These are phyloP conservation scores for Harpagoxenus sublaevis DNA, from an alignment of 2,888 invertebrate genomes.

Conservation along the genomic window DNA sequence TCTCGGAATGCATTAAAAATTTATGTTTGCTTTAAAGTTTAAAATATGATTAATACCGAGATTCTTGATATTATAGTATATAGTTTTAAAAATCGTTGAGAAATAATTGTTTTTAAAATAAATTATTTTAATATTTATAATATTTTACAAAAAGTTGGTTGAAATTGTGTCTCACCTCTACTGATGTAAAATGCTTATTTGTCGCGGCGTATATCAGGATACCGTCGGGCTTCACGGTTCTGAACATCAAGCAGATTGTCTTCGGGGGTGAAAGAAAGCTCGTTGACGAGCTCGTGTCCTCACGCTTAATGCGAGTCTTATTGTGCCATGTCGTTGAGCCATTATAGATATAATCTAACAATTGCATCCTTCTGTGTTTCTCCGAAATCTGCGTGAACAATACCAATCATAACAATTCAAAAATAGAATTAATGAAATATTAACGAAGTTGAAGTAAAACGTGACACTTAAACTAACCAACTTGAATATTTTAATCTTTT, in stretches of 20 bases:
- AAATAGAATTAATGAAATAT: not conserved
- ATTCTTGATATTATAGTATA: not conserved
- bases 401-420: not conserved
- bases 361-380: conserved; percentile 94
- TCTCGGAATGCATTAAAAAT: conserved; percentile 1
- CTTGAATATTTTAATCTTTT: not conserved
- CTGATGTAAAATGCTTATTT: conserved; percentile 94
- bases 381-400: conserved; percentile 89
- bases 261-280: conserved; percentile 88
- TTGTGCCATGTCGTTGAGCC: conserved; percentile 91
- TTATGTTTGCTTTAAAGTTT: not conserved
- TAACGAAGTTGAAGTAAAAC: not conserved
- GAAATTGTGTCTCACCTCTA: conserved; percentile 88
- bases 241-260: conserved; percentile 92
- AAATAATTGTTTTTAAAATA: not conserved
- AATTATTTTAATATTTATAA: not conserved
- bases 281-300: conserved; percentile 73
- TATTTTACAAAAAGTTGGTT: not conserved
- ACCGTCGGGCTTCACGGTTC: conserved; percentile 93
- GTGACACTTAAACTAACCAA: not conserved
- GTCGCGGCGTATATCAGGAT: conserved; percentile 95
- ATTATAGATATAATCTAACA: conserved; percentile 92
- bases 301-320: conserved; percentile 75
- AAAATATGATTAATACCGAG: not conserved
- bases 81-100: not conserved